Evolutionary conservation across 2,113 vertebrate species (phyloP).

Genomic region (Urocolius indicus): DNA sequence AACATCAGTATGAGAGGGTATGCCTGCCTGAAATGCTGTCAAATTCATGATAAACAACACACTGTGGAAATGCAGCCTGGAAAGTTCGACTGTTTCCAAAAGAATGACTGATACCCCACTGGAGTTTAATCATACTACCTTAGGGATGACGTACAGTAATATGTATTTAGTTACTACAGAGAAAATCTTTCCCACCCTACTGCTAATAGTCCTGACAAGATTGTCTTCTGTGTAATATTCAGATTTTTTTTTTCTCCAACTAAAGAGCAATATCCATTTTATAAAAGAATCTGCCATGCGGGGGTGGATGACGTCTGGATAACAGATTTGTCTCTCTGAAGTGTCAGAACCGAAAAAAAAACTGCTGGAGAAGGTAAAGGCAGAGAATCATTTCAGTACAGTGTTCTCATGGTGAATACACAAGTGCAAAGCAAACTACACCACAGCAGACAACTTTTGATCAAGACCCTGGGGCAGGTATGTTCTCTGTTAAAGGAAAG

Average conservation of each 20-base stretch:
- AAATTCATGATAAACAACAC: background rate
- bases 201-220: background rate
- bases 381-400: background rate
- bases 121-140: background rate
- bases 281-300: background rate
- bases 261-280: background rate
- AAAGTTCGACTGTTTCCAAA: conserved; percentile 9
- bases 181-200: background rate
- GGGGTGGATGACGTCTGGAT: background rate
- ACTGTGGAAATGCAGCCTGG: background rate
- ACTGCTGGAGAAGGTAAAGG: background rate
- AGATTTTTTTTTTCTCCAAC: background rate
- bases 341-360: background rate
- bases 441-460: background rate
- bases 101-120: background rate
- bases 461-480: background rate
- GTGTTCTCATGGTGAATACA: background rate
- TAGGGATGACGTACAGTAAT: background rate
- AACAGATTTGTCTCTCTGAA: background rate
- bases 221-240: background rate
- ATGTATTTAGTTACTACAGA: background rate
- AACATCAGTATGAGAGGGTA: background rate
- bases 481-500: background rate
- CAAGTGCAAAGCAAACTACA: background rate
- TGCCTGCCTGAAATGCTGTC: background rate